Conservation (phyloP, 2,888 invertebrate genomes). For the Lepidochrysops patricia region DNA sequence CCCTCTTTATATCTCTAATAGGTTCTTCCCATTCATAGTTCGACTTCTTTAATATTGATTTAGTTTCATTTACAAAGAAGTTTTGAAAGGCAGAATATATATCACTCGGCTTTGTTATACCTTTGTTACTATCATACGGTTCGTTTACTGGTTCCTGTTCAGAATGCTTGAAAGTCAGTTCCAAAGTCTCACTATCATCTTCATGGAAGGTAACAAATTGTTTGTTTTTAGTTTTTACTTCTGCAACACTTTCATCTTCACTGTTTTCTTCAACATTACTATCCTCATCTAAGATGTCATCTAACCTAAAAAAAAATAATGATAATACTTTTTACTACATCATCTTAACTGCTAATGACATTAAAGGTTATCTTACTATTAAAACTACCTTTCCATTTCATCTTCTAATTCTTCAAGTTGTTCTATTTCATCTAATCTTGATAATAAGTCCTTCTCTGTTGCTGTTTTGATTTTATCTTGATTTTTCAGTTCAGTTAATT, state of each 20-base stretch:
- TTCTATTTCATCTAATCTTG: conserved; percentile 71
- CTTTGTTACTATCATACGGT: conserved; percentile 39
- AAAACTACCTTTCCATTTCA: conserved; percentile 65
- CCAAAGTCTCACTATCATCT: conserved; percentile 48
- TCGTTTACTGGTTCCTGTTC: conserved; percentile 32
- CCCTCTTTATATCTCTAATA: conserved; percentile 16
- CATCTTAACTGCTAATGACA: no score
- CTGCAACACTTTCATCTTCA: conserved; percentile 21
- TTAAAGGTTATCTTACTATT: neutral
- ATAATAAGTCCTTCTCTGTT: conserved; percentile 57
- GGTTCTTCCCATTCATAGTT: conserved; percentile 33
- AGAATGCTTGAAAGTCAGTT: conserved; percentile 53
- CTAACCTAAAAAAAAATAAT: conserved; percentile 33
- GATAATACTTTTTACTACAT: neutral
- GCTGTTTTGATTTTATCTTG: conserved; percentile 37
- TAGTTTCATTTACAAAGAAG: conserved; percentile 38
- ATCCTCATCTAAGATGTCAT: conserved; percentile 43
- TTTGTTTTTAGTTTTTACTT: conserved; percentile 28
- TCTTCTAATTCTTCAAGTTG: conserved; percentile 69
- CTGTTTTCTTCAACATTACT: conserved; percentile 29
- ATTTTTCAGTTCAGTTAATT: conserved; percentile 42
- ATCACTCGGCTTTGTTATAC: conserved; percentile 60
- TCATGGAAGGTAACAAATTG: conserved; percentile 59
- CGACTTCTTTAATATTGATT: conserved; percentile 57
- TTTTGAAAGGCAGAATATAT: conserved; percentile 47